A percentile compares a stretch with the other conserved stretches of the same genome.
phyloP scores from a whole-genome alignment of 2,888 invertebrate species.

The Neocrepidodera transversa region DNA sequence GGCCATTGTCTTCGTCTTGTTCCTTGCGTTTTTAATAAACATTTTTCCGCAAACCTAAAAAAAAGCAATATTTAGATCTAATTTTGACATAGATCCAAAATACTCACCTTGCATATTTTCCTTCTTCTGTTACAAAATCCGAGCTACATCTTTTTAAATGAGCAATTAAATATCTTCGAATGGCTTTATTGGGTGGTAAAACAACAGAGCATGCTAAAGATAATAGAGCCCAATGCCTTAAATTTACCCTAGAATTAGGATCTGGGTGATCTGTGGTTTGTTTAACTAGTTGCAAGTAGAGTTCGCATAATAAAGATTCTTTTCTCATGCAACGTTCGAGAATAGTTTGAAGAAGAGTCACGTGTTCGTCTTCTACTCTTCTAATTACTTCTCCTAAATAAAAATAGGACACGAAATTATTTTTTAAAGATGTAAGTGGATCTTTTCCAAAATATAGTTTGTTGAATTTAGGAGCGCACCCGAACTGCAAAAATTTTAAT shows the following conservation, averaged over 20 bases:
- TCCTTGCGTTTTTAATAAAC: slow-evolving; percentile 75
- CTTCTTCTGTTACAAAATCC: slow-evolving; percentile 90
- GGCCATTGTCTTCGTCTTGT: slow-evolving; percentile 85
- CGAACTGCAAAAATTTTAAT: too few relatives aligned
- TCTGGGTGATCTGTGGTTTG: slow-evolving; percentile 91
- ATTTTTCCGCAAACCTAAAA: slow-evolving; percentile 86
- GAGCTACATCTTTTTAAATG: slow-evolving; percentile 89
- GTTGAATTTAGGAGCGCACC: too few relatives aligned
- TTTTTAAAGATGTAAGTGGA: too few relatives aligned
- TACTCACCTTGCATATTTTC: slow-evolving; percentile 76
- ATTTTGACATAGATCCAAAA: neutral
- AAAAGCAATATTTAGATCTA: neutral
- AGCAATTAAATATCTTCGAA: slow-evolving; percentile 85
- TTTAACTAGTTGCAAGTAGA: slow-evolving; percentile 91
- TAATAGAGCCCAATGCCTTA: slow-evolving; percentile 91
- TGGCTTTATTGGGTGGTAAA: slow-evolving; percentile 83
- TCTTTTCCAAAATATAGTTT: too few relatives aligned
- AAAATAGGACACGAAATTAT: too few relatives aligned
- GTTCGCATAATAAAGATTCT: slow-evolving; percentile 85
- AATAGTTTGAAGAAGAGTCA: slow-evolving; percentile 86
- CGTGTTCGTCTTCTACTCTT: slow-evolving; percentile 85
- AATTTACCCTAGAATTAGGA: slow-evolving; percentile 84
- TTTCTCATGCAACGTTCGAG: slow-evolving; percentile 92
- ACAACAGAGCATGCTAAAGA: slow-evolving; percentile 82
- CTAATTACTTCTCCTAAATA: slow-evolving; percentile 67